These are phyloP conservation scores for Daboia siamensis DNA, from an alignment of 2,113 vertebrate species.

Conservation along the genomic window DNA sequence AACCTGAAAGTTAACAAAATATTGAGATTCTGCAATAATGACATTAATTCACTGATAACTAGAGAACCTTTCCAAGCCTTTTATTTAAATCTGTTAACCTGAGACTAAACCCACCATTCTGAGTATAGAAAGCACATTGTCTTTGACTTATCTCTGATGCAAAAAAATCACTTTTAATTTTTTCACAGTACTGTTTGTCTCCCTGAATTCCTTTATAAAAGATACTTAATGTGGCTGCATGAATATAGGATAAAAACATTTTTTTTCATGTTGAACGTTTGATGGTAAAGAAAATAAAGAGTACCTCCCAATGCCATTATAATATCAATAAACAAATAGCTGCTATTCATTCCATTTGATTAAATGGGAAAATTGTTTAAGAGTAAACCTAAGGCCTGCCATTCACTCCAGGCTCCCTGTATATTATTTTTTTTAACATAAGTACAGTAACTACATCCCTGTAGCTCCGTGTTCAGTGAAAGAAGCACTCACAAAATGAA, in stretches of 20 bases:
- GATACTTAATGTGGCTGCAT: not conserved
- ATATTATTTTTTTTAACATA: not conserved
- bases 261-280: not conserved
- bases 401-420: not conserved
- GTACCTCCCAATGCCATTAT: not conserved
- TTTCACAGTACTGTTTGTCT: not conserved
- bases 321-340: not conserved
- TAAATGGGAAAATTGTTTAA: not conserved
- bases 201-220: not conserved
- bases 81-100: not conserved
- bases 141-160: not conserved
- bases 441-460: not conserved
- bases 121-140: not conserved
- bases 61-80: not conserved
- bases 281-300: not conserved
- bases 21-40: not conserved
- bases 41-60: not conserved
- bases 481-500: not conserved
- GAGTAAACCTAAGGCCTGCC: not conserved
- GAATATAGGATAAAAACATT: not conserved
- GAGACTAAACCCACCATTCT: not conserved
- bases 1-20: conserved; percentile 72
- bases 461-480: not conserved
- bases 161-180: not conserved
- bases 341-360: not conserved